A percentile compares a stretch with the other conserved stretches of the same genome.
phyloP scores from a whole-genome alignment of 2,113 vertebrate species.

The Paracanthobrama guichenoti region DNA sequence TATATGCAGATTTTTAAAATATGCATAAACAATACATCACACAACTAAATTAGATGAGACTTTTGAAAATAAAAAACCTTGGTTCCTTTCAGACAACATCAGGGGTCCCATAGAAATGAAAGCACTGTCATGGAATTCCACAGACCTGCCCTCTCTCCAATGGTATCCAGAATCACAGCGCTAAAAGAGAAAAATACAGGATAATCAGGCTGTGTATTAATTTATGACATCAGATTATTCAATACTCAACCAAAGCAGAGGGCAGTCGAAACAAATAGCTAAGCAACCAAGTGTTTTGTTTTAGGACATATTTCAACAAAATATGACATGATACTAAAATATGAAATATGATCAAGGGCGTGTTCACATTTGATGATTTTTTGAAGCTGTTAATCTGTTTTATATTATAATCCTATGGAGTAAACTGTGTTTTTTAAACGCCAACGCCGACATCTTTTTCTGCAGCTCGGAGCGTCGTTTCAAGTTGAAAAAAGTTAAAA shows the following conservation, averaged over 20 bases:
- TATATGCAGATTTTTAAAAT: not conserved
- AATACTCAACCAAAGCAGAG: not conserved
- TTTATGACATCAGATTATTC: not conserved
- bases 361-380: no score
- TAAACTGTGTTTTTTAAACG: no score
- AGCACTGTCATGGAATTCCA: slow-evolving; percentile 44
- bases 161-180: slow-evolving; percentile 57
- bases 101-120: slow-evolving; percentile 64
- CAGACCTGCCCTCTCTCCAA: slow-evolving; percentile 41
- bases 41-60: not conserved
- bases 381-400: no score
- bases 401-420: no score
- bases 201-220: not conserved
- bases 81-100: not conserved
- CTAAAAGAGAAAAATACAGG: slow-evolving; percentile 50
- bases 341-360: no score
- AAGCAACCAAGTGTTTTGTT: no score
- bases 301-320: no score
- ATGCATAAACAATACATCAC: not conserved
- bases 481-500: no score
- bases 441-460: no score
- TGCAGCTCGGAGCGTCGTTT: no score
- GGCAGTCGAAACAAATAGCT: not conserved
- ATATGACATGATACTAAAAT: no score
- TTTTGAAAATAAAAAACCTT: not conserved